Evolutionary conservation across 2,797 vertebrate species (phyloP).

Genomic region (Tinamus major): DNA sequence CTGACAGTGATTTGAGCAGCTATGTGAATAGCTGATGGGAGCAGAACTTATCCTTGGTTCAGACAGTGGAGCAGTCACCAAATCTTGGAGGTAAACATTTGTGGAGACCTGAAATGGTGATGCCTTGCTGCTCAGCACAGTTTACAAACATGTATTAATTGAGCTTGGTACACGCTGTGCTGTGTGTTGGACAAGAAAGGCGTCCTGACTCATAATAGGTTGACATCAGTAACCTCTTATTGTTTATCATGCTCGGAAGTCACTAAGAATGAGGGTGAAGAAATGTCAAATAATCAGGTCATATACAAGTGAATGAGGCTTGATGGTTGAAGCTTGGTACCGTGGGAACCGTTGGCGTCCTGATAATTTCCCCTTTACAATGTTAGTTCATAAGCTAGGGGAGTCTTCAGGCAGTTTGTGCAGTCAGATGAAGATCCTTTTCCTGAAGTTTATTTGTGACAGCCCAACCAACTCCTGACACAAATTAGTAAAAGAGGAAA

Average conservation of each 20-base stretch:
- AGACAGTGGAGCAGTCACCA: constrained; percentile 35
- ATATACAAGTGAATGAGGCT: constrained; percentile 60
- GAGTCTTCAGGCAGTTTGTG: background rate
- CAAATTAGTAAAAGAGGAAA: background rate
- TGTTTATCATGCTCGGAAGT: constrained; percentile 65
- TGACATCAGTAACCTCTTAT: constrained; percentile 70
- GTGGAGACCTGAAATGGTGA: constrained; percentile 52
- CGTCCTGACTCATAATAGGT: constrained; percentile 54
- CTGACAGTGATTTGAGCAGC: constrained; percentile 91
- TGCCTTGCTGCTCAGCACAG: constrained; percentile 37
- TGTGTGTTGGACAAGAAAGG: constrained; percentile 29
- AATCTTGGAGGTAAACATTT: constrained; percentile 63
- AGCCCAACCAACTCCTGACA: constrained; percentile 5
- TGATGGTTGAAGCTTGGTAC: constrained; percentile 54
- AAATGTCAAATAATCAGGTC: constrained; percentile 73
- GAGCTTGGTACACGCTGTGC: constrained; percentile 34
- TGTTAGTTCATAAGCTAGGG: background rate
- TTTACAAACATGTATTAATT: constrained; percentile 63
- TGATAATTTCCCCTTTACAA: constrained; percentile 15
- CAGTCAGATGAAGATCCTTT: constrained; percentile 9
- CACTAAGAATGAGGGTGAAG: constrained; percentile 68
- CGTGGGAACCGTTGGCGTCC: constrained; percentile 61
- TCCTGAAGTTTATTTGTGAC: background rate
- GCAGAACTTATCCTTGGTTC: constrained; percentile 63
- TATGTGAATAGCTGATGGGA: constrained; percentile 83